Evolutionary conservation across 2,888 invertebrate species (phyloP), one percentile per base, ranked within the genome.

Genomic region (Drosophila mercatorum): DNA sequence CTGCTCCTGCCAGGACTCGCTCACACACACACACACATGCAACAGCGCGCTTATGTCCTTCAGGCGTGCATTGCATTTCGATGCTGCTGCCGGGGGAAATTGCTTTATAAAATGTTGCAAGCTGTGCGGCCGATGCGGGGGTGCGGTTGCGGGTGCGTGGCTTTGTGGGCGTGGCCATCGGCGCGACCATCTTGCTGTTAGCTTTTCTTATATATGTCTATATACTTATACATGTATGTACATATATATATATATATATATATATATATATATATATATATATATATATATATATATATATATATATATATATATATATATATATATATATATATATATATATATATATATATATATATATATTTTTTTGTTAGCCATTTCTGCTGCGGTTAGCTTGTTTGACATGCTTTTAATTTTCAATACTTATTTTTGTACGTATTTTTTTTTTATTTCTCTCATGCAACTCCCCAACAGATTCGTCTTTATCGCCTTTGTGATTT

Each of bases 101-200:
- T 85, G 81, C 84, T 85, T 85, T 87, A 85, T 84, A 84, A 87
- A 85, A 87, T 85, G 87, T 87, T 87, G 81, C 87, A 71, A 81
- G 83, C 74, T 66, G 80, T 72, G 67, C 43, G 68, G 63, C 38
- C 17, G 22, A 6, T 17, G 55, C 10, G 11, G 53, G 22, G 40
- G 26, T 34, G 31, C 34, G 49, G 49, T 49, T 49, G 49, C 38
- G 62, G 43, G 63, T 40, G 40, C 51, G 5, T 47, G 40, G 66
- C 61, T 64, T 62, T 41, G 70, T 84, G 72, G 85, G 83, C 80
- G 86, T 73, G 80, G 85, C 64, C 67, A 68, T 22, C 36, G 40
- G 58, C 75, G 70, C 79, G 60, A 80, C 62, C 68, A 75, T 75
- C 67, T 70, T 82, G 70, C 78, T 59, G 11, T 46, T 49, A 59